Evolutionary conservation across 2,888 invertebrate genomes (phyloP), one percentile per base, ranked within the genome.

Genomic region (Torymus aiolomorphi): DNA sequence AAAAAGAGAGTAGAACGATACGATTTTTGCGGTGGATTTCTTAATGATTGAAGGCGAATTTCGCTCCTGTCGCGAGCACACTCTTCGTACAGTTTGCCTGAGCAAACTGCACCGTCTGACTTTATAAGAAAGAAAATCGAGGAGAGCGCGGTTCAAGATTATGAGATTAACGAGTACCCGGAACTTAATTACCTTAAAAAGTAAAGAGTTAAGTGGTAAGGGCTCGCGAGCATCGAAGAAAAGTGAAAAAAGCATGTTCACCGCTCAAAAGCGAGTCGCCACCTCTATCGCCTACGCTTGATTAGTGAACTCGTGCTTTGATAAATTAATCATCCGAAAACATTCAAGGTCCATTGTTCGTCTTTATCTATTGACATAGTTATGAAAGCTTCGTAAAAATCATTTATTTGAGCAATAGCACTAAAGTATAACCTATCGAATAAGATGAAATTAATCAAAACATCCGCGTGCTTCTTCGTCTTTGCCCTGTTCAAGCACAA

Each of bases 1-100:
- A 24, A 24, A 24, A 24, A 24, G 2, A 3, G 3, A n/a, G n/a
- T n/a, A 24, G 2, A 3, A 24, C 24, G 3, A 3, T 24, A 24
- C 24, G 24, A 24, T 24, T 24, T 24, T 59, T 8, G 67, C 52
- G 51, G 16, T 13, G 54, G 54, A 67, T 67, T 76, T 67, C 69
- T 84, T 86, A 86, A 86, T 85, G 86, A 85, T 86, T 84, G 80
- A 82, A 82, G 82, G 81, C 65, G 83, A 86, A 85, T 85, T 85
- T 84, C 82, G 83, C 83, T 83, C 82, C 80, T 82, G 85, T 85
- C 84, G 82, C 75, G 31, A 62, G 72, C 84, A 85, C 76, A 78
- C n/a, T n/a, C 18, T 24, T 24, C 13, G 18, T 18, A 14, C 14
- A 52, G 42, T 24, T 24, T 24, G 24, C 24, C 24, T 24, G 3